These are phyloP conservation scores for Hesperia comma DNA, from an alignment of 2,888 invertebrate species.

Conservation along the genomic window DNA sequence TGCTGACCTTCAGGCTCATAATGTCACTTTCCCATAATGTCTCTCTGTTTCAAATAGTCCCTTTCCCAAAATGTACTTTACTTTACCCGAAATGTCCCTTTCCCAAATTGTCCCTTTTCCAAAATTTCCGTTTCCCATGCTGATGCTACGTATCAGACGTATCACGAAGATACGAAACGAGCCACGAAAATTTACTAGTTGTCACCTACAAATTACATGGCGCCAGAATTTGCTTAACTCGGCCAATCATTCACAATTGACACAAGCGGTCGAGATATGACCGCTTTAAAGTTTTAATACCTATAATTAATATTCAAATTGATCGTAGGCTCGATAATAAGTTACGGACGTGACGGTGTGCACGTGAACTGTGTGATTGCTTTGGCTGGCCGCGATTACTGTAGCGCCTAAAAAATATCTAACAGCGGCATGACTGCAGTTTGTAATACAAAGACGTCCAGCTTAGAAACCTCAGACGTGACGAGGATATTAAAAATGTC, in stretches of 20 bases:
- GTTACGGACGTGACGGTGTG: slow-evolving; percentile 30
- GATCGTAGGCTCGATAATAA: slow-evolving; percentile 16
- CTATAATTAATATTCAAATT: slow-evolving; percentile 9
- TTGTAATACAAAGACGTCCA: slow-evolving; percentile 67
- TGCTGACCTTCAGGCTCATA: no score
- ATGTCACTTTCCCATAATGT: no score
- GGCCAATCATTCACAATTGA: background rate
- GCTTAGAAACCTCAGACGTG: slow-evolving; percentile 62
- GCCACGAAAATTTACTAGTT: no score
- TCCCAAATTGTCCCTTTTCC: no score
- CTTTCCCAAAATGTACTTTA: no score
- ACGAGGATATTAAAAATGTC: slow-evolving; percentile 50
- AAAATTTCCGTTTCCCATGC: no score
- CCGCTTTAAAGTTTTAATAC: background rate
- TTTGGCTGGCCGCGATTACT: slow-evolving; percentile 58
- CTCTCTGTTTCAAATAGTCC: no score
- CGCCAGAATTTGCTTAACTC: background rate
- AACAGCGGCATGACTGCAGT: slow-evolving; percentile 59
- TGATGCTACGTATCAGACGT: no score
- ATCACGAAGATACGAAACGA: no score
- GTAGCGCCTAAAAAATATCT: slow-evolving; percentile 62
- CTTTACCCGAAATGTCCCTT: no score
- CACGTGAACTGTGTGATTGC: slow-evolving; percentile 59
- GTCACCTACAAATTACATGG: background rate
- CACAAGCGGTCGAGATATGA: background rate